phyloP scores from a whole-genome alignment of 2,888 invertebrate genomes.

The Scaptomyza polygonia region DNA sequence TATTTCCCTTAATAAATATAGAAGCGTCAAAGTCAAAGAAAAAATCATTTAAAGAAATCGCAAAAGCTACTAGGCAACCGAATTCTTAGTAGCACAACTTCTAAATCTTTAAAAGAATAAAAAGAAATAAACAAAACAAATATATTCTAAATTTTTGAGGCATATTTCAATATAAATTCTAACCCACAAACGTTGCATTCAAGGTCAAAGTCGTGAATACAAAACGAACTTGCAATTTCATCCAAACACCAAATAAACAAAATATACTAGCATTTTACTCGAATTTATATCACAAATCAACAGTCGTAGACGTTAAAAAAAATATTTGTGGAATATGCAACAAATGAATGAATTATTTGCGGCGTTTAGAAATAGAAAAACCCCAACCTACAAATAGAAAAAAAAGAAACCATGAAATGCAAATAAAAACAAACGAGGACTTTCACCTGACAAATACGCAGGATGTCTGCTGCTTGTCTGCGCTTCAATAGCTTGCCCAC shows the following conservation, averaged over 20 bases:
- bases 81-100: too few relatives aligned
- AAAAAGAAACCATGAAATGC: constrained; percentile 34
- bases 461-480: constrained; percentile 74
- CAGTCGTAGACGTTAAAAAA: constrained; percentile 44
- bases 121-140: too few relatives aligned
- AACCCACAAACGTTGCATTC: constrained; percentile 54
- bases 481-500: constrained; percentile 63
- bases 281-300: constrained; percentile 40
- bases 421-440: constrained; percentile 59
- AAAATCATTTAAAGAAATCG: too few relatives aligned
- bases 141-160: neutral
- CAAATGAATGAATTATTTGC: constrained; percentile 70
- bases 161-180: constrained; percentile 18
- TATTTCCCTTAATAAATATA: too few relatives aligned
- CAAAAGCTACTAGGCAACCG: too few relatives aligned
- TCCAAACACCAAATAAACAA: constrained; percentile 61
- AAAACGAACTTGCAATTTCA: constrained; percentile 38
- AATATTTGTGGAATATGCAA: constrained; percentile 39
- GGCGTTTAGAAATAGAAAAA: constrained; percentile 64
- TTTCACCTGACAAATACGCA: constrained; percentile 73
- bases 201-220: constrained; percentile 64
- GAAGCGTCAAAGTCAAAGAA: too few relatives aligned
- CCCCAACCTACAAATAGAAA: neutral
- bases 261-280: constrained; percentile 10
- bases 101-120: too few relatives aligned